Base-by-base conservation (phyloP, 2,113 vertebrate genomes). In the Clinocottus analis region DNA sequence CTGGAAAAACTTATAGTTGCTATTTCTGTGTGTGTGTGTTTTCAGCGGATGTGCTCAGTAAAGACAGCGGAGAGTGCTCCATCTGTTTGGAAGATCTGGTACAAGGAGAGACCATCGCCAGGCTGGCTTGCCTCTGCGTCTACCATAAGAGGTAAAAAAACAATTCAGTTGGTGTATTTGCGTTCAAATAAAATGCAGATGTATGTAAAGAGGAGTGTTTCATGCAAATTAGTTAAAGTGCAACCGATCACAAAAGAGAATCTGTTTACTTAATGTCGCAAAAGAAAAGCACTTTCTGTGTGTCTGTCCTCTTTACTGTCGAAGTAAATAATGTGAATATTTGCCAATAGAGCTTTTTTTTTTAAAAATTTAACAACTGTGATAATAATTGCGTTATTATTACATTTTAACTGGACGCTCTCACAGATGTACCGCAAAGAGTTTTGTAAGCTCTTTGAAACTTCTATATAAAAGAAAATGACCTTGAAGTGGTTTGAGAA, bases 21-120 rank as follows among this genome's bases (percentile, higher is more conserved):
- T 73, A 5, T 82, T 55, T 78, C n/a, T n/a, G 58, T 66, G 17
- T 41, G 39, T 47, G 43, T 82, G 31, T 72, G 51, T 74, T 70
- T 70, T n/a, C 84, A 95, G 95, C 94, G 83, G 95, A 96, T 65
- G 91, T 94, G 80, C 92, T 96, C 43, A 88, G 89, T 88, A 96
- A 94, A 92, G 94, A 96, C 89, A 94, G 92, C n/a, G 95, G 95
- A 0, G 95, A 96, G 82, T 96, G 95, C 41, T 94, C 94, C 37
- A 95, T 96, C 75, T 96, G 95, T 84, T 85, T 96, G 83, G 95
- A 96, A 83, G 94, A 95, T 45, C 86, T 96, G 75, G 68, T 93
- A 3, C 93, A 94, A 81, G 95, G 95, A 35, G 94, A 96, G 83
- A 95, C 93, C 77, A 96, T 95, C 23, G 94, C 94, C 51, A 89